Base-by-base conservation (phyloP, 2,888 invertebrate genomes). In the Dinocampus coccinellae region DNA sequence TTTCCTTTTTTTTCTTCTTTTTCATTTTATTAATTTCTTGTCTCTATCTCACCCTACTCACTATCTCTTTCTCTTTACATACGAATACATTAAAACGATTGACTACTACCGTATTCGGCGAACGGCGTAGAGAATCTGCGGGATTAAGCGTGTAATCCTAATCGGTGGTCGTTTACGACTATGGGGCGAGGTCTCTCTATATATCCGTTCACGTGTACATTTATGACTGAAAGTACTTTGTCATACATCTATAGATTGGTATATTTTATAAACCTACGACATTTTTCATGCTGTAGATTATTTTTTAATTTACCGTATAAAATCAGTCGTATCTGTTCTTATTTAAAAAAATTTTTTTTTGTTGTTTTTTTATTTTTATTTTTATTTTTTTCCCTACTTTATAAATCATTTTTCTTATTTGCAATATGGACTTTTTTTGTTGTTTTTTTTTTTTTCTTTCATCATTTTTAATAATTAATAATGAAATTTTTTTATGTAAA, bases 51-150 rank as follows among this genome's bases (percentile, higher is more conserved):
- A n/a, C n/a, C n/a, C n/a, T n/a, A n/a, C 68, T 60, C 39, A 3
- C 39, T 39, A 13, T 39, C n/a, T n/a, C 13, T 36, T 33, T 47
- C 20, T 60, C 24, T 42, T 58, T 52, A 20, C 53, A 34, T 36
- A 58, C 65, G 70, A 70, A 70, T 70, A 70, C 36, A 58, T 65
- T 66, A 60, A 65, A 70, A 60, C 61, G 60, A 79, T 81, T 79
- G 73, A 76, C 78, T 80, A 78, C 80, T 81, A 78, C 79, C 81
- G 80, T 82, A 80, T 81, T 81, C 81, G 82, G 82, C 76, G 76
- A 81, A 77, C 75, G 73, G 77, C 60, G 70, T 65, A 70, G 66
- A 70, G 70, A 70, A 70, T 70, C 65, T 61, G 66, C 76, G 58
- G 70, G 66, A 75, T 73, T 72, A 65, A 72, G 62, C 67, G 60